Evolutionary conservation across 2,888 invertebrate species (phyloP), one percentile per base, ranked within the genome.

Genomic region (Phytoseiulus persimilis): DNA sequence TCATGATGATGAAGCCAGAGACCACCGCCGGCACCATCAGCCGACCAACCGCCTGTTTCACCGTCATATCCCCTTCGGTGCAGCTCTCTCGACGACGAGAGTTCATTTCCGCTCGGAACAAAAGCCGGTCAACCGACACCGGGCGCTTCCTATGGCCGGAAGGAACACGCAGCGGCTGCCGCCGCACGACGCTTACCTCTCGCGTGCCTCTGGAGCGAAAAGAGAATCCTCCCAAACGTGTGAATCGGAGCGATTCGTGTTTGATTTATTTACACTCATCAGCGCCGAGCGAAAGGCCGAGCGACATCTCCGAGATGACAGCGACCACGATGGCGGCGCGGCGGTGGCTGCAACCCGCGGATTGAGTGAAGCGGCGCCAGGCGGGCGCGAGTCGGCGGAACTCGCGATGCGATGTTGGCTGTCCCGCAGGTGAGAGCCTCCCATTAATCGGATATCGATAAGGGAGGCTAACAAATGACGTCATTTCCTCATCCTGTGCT

Each of bases 391-490:
- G 18, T 65, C 65, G 18, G 65, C 23, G 65, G 65, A 28, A 65
- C 65, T 65, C 65, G 65, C 65, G 28, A 65, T 65, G 65, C 65
- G 65, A 65, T 65, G 84, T n/a, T 23, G 87, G 33, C 33, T 87
- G 45, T 87, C 87, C 87, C 39, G n/a, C n/a, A 87, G 32, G 65
- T 65, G 65, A 65, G 65, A 6, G 87, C 39, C 87, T 32, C 39
- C 39, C 87, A 87, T 87, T 87, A 31, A 87, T 87, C 87, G 87
- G 87, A 87, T 33, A 87, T 87, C 87, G 87, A 87, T 87, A 87
- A 87, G 39, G 87, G 65, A 65, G 33, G 87, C 87, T 87, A 87
- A 87, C 87, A 87, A 87, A 87, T 45, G 87, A 87, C 87, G 87
- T 87, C 87, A 87, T 87, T 87, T 87, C 33, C 87, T 87, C 33